Conservation (phyloP, 2,797 vertebrate genomes). For the Rhinogobio ventralis region DNA sequence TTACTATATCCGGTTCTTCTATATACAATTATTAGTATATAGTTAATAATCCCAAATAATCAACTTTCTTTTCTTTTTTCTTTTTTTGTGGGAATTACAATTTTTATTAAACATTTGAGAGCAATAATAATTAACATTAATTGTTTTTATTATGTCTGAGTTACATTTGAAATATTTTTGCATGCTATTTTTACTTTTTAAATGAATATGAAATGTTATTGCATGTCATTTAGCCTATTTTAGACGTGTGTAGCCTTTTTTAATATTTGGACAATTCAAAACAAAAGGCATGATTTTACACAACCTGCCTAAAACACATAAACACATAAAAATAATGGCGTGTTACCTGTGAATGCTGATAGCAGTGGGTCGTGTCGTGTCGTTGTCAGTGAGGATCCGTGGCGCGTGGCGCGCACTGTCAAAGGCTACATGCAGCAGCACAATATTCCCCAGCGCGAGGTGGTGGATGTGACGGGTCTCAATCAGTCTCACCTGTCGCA, state of each 20-base stretch:
- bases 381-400: constrained; percentile 90
- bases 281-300: neutral
- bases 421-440: constrained; percentile 99
- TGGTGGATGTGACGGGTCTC: constrained; percentile 95
- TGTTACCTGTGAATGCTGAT: neutral
- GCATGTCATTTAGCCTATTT: neutral
- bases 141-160: neutral
- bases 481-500: constrained; percentile 99
- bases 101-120: neutral
- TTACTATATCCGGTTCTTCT: neutral
- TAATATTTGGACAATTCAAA: neutral
- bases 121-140: neutral
- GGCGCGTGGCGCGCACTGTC: constrained; percentile 98
- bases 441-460: constrained; percentile 98
- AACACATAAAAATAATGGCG: neutral
- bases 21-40: too few relatives aligned
- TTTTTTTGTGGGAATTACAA: neutral
- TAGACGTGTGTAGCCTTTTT: neutral
- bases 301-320: neutral
- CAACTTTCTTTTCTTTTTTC: neutral
- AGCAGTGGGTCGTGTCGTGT: neutral
- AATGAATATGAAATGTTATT: neutral
- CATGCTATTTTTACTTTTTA: neutral
- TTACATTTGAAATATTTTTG: neutral
- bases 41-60: neutral